Evolutionary conservation across 30 jellyfish, hydroid and myxozoan genomes (phyloP).

Genomic region (Haliclystus octoradiatus): DNA sequence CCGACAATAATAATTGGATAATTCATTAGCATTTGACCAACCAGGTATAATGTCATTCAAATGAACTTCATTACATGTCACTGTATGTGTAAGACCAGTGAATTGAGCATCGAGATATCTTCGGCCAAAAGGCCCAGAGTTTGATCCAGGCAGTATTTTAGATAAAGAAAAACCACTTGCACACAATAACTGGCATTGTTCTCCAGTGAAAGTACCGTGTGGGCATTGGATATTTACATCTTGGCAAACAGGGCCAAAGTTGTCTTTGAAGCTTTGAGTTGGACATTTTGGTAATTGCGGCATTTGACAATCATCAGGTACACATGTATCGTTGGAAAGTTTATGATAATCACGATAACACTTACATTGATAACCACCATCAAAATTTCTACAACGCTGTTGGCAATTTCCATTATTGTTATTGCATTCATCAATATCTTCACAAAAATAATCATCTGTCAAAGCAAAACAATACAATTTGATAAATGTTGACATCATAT

Average conservation of each 20-base stretch:
- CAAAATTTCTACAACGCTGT: constrained; percentile 18
- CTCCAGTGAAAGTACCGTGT: constrained; percentile 20
- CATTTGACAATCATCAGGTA: background rate
- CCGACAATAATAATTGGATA: constrained; percentile 43
- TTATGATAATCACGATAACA: background rate
- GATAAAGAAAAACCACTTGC: constrained; percentile 32
- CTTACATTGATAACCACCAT: background rate
- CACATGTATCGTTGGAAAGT: background rate
- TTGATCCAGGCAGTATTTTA: constrained; percentile 9
- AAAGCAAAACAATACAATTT: no score
- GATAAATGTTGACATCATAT: background rate
- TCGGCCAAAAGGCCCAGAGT: background rate
- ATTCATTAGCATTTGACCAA: background rate
- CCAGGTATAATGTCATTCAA: background rate
- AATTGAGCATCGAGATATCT: background rate
- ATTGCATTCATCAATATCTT: background rate
- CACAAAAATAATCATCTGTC: background rate
- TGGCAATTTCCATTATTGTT: constrained; percentile 58
- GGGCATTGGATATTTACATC: constrained; percentile 30
- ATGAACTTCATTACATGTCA: background rate
- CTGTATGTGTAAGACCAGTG: background rate
- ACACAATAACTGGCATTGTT: constrained; percentile 49
- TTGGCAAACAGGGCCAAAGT: constrained; percentile 26
- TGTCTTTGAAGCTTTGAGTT: constrained; percentile 21
- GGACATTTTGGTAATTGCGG: constrained; percentile 24